Percentiles rank a stretch among this genome's conserved stretches.
Conservation (phyloP, 1,140 invertebrate genomes). For the Micrasema minimum region DNA sequence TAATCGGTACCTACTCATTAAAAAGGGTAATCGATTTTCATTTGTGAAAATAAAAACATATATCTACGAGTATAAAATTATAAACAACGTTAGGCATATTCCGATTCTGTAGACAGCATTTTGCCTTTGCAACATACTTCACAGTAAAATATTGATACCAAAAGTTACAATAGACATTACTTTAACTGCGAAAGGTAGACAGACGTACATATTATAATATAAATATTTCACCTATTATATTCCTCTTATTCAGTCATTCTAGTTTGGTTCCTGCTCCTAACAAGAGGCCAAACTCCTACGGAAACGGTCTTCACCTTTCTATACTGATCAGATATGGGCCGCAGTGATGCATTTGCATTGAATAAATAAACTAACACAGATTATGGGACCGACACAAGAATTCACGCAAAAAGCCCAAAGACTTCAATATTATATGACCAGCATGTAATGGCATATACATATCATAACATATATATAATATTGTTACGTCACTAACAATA, state of each 20-base stretch:
- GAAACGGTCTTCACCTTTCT: no score
- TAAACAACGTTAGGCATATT: conserved; percentile 19
- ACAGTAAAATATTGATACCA: neutral
- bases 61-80: conserved; percentile 28
- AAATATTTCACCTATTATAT: neutral
- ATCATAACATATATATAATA: conserved; percentile 1
- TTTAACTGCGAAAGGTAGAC: neutral
- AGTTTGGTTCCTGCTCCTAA: neutral
- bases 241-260: conserved; percentile 13
- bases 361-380: no score
- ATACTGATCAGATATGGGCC: no score
- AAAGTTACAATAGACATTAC: no score
- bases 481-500: conserved; percentile 1
- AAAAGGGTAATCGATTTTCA: conserved; percentile 8
- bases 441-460: conserved; percentile 17
- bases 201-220: neutral
- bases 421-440: conserved; percentile 17
- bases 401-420: neutral
- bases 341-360: no score
- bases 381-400: neutral
- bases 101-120: conserved; percentile 6
- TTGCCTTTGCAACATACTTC: neutral
- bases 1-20: conserved; percentile 7
- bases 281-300: no score
- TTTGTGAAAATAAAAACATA: conserved; percentile 27